Percentiles rank a stretch among this genome's conserved stretches.
Evolutionary conservation across 1,140 invertebrate genomes (phyloP).

Genomic region (Drosophila murphyi): DNA sequence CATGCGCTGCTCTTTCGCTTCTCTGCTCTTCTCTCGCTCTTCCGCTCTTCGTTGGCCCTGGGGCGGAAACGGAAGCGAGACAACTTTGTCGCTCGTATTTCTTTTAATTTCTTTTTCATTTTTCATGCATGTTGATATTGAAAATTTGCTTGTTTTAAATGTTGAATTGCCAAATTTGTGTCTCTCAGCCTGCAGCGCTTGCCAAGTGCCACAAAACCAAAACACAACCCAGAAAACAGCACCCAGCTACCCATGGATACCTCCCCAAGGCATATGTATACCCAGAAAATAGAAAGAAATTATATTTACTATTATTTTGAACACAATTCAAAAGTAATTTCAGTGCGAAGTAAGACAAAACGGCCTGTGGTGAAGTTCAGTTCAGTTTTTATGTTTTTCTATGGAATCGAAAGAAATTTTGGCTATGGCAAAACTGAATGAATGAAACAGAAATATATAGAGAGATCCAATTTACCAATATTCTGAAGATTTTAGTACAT

Average conservation of each 20-base stretch:
- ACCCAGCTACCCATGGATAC: neutral
- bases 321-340: neutral
- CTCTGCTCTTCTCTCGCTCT: neutral
- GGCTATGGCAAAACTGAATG: too few species aligned
- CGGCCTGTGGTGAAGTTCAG: neutral
- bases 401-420: too few species aligned
- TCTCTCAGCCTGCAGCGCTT: slow-evolving; percentile 14
- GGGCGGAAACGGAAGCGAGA: slow-evolving; percentile 44
- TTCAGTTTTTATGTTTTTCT: neutral
- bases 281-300: neutral
- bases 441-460: too few species aligned
- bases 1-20: neutral
- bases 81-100: slow-evolving; percentile 41
- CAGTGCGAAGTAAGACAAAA: slow-evolving; percentile 1
- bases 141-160: slow-evolving; percentile 11
- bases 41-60: neutral
- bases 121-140: slow-evolving; percentile 6
- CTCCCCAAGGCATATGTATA: neutral
- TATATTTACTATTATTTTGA: too few species aligned
- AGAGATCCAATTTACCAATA: too few species aligned
- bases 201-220: slow-evolving; percentile 9
- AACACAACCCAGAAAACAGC: neutral
- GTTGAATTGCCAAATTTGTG: slow-evolving; percentile 34
- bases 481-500: too few species aligned
- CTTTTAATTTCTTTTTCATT: slow-evolving; percentile 3